Percentiles rank a stretch among this genome's conserved stretches.
Evolutionary conservation across 2,797 vertebrate species (phyloP).

Genomic region (Acipenser oxyrinchus): DNA sequence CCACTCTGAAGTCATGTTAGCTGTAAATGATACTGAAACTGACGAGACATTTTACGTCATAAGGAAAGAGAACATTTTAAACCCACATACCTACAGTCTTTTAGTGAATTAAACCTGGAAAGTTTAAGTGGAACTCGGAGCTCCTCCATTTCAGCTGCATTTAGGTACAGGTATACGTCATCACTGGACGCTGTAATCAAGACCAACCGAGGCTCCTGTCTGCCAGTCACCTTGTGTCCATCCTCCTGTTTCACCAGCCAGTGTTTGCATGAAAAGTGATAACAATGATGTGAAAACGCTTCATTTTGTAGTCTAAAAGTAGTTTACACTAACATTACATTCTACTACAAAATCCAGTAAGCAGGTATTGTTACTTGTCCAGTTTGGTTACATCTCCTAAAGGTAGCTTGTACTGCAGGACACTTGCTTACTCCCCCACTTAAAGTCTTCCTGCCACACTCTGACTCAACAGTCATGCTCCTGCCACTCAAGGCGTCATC

Average conservation of each 20-base stretch:
- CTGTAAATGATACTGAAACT: too few species aligned
- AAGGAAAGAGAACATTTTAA: background rate
- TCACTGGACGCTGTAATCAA: conserved; percentile 58
- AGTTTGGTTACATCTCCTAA: too few species aligned
- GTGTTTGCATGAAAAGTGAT: conserved; percentile 54
- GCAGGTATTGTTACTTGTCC: too few species aligned
- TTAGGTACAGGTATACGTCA: conserved; percentile 48
- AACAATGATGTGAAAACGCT: too few species aligned
- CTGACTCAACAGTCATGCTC: too few species aligned
- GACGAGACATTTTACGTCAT: background rate
- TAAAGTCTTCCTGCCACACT: too few species aligned
- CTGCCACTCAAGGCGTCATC: too few species aligned
- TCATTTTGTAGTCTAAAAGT: background rate
- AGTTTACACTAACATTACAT: background rate
- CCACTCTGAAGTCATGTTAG: too few species aligned
- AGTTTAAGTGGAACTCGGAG: conserved; percentile 56
- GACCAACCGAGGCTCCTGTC: conserved; percentile 82
- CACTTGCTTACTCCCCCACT: too few species aligned
- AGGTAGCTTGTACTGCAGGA: too few species aligned
- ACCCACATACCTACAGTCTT: conserved; percentile 69
- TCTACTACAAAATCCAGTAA: background rate
- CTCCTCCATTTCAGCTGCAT: conserved; percentile 66
- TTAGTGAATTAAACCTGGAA: conserved; percentile 44
- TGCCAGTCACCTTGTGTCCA: conserved; percentile 79
- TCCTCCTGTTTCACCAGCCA: conserved; percentile 83